Conservation (phyloP, 2,797 vertebrate genomes). For the Spinus olivaceus region DNA sequence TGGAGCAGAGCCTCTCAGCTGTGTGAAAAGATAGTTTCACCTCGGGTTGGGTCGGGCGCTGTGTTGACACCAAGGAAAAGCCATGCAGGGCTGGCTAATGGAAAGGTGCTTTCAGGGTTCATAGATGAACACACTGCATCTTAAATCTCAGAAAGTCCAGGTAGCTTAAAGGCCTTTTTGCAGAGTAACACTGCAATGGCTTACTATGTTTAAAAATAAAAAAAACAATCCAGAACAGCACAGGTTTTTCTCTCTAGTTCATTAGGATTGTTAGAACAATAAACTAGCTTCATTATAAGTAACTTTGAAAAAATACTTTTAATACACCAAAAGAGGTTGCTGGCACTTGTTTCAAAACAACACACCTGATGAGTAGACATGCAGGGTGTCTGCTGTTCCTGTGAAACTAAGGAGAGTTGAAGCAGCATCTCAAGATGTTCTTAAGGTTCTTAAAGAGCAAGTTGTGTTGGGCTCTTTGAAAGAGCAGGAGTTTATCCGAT, state of each 20-base stretch:
- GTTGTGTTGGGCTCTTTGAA: not conserved
- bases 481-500: not conserved
- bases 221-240: not conserved
- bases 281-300: not conserved
- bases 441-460: not conserved
- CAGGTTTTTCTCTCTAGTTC: not conserved
- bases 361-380: rapidly evolving
- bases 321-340: not conserved
- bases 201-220: not conserved
- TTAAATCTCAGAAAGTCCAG: not conserved
- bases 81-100: rapidly evolving
- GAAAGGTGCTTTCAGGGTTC: not conserved
- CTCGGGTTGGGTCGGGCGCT: rapidly evolving
- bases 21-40: not conserved
- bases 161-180: not conserved
- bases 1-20: not conserved
- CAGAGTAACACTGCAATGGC: not conserved
- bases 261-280: not conserved
- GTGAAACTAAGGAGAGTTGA: not conserved
- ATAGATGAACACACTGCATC: rapidly evolving
- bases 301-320: not conserved
- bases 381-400: not conserved
- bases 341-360: not conserved
- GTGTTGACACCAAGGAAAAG: not conserved
- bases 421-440: not conserved